phyloP scores from a whole-genome alignment of 2,113 vertebrate species.

The Hemiscyllium ocellatum region DNA sequence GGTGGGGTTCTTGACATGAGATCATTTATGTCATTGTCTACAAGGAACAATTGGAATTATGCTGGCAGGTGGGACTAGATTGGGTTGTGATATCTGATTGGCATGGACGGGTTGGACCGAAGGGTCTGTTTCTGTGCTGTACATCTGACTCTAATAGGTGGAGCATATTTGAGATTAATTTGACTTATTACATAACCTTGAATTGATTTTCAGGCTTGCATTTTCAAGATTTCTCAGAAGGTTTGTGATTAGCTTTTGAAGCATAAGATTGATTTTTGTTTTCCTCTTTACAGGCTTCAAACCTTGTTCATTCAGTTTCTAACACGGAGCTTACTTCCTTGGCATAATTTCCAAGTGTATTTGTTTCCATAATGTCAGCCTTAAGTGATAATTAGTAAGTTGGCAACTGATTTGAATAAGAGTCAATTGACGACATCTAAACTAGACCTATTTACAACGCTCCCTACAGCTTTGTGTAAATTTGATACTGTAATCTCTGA shows the following conservation, averaged over 20 bases:
- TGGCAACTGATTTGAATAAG: neutral
- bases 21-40: no score
- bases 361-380: neutral
- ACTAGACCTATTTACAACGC: neutral
- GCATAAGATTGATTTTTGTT: neutral
- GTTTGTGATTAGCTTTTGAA: neutral
- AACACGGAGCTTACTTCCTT: neutral
- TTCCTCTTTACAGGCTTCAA: neutral
- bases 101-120: no score
- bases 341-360: neutral
- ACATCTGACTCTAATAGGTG: neutral
- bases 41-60: no score
- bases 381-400: neutral
- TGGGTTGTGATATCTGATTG: no score
- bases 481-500: neutral
- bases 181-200: neutral
- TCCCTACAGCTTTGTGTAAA: neutral
- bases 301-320: no score
- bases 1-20: no score
- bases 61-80: no score
- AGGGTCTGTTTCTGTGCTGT: no score
- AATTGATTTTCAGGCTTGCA: neutral
- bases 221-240: neutral
- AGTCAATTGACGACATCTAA: neutral
- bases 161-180: neutral